Evolutionary conservation across 2,888 invertebrate species (phyloP), one percentile per base, ranked within the genome.

Genomic region (Drosophila borborema): DNA sequence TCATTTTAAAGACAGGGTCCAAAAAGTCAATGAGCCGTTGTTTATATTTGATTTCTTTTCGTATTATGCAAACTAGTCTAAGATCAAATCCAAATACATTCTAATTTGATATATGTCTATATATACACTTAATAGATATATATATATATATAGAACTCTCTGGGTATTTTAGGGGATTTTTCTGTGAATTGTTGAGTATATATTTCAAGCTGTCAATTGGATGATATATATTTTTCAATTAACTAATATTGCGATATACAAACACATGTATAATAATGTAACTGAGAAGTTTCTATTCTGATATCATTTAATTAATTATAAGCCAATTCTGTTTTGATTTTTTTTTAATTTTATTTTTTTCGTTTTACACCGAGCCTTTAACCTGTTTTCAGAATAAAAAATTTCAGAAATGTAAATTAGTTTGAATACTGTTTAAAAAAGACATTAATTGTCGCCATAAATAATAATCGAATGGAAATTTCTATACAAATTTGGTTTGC

Each of bases 11-110:
- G 16, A 12, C 46, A 56, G n/a, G 14, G 59, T 16, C 31, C 28
- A 56, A 31, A 46, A 40, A 77, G 54, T 65, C 62, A 77, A 62
- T 74, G 58, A 49, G 65, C 53, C 38, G 41, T 31, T 48, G 60
- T 41, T 49, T 43, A 66, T 46, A 51, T 38, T 53, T 62, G 59
- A 65, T 63, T 69, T 69, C 38, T 56, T 48, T 40, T 55, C 34
- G 43, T 34, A 10, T 65, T 74, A 80, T 68, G 71, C 71, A 75
- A 75, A 76, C 31, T 18, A 18, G 28, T 4, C 6, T 4, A 34
- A 34, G 43, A 20, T 36, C 7, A 48, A 43, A 34, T 68, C 56
- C 45, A 62, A 40, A 62, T 60, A 38, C 41, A 40, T 54, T 62
- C 43, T 46, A 34, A 40, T 58, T 1, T 63, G 23, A 55, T 40